These are phyloP conservation scores for Acanthosepion esculentum DNA, from an alignment of 2,888 invertebrate genomes.

Conservation along the genomic window DNA sequence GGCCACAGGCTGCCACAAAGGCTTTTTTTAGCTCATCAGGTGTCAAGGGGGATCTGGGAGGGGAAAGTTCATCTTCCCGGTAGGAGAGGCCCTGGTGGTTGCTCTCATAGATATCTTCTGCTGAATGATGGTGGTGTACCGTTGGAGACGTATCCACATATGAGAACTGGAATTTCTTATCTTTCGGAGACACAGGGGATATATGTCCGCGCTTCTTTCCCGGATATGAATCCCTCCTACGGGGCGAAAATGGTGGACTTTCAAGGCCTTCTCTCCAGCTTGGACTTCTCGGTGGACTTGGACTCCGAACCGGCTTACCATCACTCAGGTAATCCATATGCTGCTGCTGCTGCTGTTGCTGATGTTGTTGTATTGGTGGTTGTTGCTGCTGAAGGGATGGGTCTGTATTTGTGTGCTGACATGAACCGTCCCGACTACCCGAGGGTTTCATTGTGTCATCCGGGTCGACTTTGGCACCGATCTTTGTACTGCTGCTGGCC, in stretches of 20 bases:
- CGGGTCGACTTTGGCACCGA: constrained; percentile 53
- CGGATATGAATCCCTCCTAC: constrained; percentile 69
- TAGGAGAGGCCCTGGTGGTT: constrained; percentile 36
- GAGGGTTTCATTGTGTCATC: constrained; percentile 40
- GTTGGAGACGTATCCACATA: constrained; percentile 68
- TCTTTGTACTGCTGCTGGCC: constrained; percentile 50
- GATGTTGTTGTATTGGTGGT: constrained; percentile 47
- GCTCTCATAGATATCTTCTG: constrained; percentile 58
- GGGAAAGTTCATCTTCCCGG: constrained; percentile 45
- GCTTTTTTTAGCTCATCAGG: constrained; percentile 63
- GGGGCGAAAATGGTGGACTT: constrained; percentile 70
- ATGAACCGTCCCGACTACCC: constrained; percentile 38
- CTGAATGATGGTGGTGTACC: constrained; percentile 56
- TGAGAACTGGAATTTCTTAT: constrained; percentile 67
- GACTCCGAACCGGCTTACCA: constrained; percentile 59
- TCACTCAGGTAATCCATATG: constrained; percentile 25
- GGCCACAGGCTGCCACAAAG: constrained; percentile 57
- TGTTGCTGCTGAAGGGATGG: constrained; percentile 47
- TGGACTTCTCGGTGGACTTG: constrained; percentile 72
- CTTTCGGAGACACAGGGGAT: constrained; percentile 69
- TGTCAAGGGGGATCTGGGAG: constrained; percentile 64
- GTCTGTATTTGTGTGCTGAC: not conserved
- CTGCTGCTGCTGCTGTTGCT: constrained; percentile 37
- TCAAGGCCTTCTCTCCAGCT: constrained; percentile 71
- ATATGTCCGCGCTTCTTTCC: constrained; percentile 64